Evolutionary conservation across 2,888 invertebrate species (phyloP).

Genomic region (Dusona sp.): DNA sequence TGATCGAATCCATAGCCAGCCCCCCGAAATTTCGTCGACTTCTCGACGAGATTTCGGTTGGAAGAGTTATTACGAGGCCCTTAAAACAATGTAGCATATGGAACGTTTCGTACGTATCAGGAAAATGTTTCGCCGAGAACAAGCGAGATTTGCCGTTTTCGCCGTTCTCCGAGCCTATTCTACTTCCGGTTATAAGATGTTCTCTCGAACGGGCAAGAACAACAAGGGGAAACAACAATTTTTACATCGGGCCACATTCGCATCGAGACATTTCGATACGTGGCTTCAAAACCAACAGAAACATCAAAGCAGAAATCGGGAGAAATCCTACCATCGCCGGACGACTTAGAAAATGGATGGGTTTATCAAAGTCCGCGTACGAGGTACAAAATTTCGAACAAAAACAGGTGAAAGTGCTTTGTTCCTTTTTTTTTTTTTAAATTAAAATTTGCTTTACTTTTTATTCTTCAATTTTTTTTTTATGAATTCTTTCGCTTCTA

Average conservation of each 20-base stretch:
- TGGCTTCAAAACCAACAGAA: slow-evolving; percentile 93
- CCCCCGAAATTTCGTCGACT: slow-evolving; percentile 69
- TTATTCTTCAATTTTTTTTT: neutral
- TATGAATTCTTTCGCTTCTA: neutral
- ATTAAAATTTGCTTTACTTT: neutral
- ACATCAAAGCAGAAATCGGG: slow-evolving; percentile 89
- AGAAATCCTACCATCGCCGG: slow-evolving; percentile 88
- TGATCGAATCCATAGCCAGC: slow-evolving; percentile 70
- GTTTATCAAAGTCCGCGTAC: slow-evolving; percentile 66
- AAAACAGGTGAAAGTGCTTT: neutral
- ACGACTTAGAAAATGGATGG: slow-evolving; percentile 77
- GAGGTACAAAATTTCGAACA: slow-evolving; percentile 48
- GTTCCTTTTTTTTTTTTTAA: neutral
- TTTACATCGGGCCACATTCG: slow-evolving; percentile 66
- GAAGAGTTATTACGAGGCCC: slow-evolving; percentile 69
- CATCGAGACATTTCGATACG: slow-evolving; percentile 87
- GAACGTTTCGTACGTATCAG: slow-evolving; percentile 82
- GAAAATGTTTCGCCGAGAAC: slow-evolving; percentile 80
- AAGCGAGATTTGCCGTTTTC: slow-evolving; percentile 76
- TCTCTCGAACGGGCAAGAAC: slow-evolving; percentile 32
- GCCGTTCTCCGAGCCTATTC: slow-evolving; percentile 70
- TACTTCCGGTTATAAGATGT: slow-evolving; percentile 70
- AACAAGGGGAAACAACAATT: slow-evolving; percentile 66
- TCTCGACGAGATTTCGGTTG: slow-evolving; percentile 57
- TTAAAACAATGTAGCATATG: slow-evolving; percentile 76